A percentile compares a stretch with the other conserved stretches of the same genome.
phyloP scores from a whole-genome alignment of 2,888 invertebrate genomes.

The Steinernema scapterisci region DNA sequence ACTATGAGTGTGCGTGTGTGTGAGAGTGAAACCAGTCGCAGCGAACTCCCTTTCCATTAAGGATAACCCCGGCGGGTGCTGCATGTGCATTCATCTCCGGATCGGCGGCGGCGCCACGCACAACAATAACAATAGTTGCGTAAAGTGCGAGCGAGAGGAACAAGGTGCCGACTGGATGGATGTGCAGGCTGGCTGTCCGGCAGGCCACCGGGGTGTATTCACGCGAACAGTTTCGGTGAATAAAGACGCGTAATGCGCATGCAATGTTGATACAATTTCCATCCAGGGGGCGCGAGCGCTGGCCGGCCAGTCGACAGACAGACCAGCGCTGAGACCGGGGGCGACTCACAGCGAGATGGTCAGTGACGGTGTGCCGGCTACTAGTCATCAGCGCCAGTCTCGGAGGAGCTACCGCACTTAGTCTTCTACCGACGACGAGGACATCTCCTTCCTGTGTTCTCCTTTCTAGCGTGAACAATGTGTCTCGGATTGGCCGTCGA shows the following conservation, averaged over 20 bases:
- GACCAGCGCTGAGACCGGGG: not conserved
- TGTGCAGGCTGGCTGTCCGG: too few relatives aligned
- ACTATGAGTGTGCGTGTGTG: too few relatives aligned
- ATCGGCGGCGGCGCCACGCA: not conserved
- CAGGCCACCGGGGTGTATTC: too few relatives aligned
- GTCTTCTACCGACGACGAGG: not conserved
- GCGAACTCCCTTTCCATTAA: conserved; percentile 18
- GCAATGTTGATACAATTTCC: conserved; percentile 26
- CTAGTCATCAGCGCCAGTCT: too few relatives aligned
- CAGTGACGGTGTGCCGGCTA: too few relatives aligned
- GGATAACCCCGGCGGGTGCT: conserved; percentile 22
- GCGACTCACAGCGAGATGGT: too few relatives aligned
- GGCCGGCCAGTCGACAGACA: too few relatives aligned
- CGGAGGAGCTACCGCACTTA: too few relatives aligned
- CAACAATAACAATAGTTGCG: conserved; percentile 31
- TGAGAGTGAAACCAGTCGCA: not conserved
- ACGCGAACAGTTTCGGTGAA: not conserved
- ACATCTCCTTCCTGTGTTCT: not conserved
- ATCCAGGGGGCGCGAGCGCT: not conserved
- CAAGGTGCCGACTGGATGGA: too few relatives aligned
- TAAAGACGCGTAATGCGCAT: conserved; percentile 28
- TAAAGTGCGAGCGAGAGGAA: not conserved
- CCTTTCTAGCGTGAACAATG: not conserved
- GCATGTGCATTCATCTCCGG: conserved; percentile 5
- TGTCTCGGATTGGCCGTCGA: too few relatives aligned